phyloP scores from a whole-genome alignment of 1,140 invertebrate genomes.

The Vollenhovia emeryi region DNA sequence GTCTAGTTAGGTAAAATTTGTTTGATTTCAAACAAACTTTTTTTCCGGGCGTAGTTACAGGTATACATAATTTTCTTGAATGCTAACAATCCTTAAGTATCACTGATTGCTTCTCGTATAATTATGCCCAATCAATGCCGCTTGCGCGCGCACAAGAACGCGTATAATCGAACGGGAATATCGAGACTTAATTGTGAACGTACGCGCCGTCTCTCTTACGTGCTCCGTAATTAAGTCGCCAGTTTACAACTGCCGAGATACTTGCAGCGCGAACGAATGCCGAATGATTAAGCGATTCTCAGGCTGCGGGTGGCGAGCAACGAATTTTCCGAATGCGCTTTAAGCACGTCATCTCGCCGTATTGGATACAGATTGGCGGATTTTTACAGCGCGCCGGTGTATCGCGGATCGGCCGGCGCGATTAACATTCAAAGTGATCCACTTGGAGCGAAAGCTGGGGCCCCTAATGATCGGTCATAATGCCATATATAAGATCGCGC shows the following conservation, averaged over 20 bases:
- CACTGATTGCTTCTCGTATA: conserved; percentile 3
- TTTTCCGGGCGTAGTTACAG: too few species aligned
- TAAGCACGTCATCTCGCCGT: not conserved
- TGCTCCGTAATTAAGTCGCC: conserved; percentile 37
- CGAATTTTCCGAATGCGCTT: conserved; percentile 37
- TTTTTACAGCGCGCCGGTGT: not conserved
- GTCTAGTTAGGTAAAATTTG: too few species aligned
- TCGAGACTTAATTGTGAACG: conserved; percentile 42
- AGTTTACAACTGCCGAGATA: conserved; percentile 42
- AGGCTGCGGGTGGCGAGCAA: not conserved
- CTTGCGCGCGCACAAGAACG: not conserved
- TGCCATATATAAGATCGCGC: conserved; percentile 59
- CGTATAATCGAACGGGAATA: conserved; percentile 17
- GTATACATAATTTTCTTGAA: not conserved
- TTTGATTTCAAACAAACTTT: too few species aligned
- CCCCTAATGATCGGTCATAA: conserved; percentile 66
- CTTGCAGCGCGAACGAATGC: conserved; percentile 4
- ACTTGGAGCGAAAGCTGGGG: conserved; percentile 55
- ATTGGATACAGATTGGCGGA: not conserved
- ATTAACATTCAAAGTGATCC: conserved; percentile 73
- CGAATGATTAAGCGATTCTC: conserved; percentile 23
- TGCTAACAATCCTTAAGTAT: conserved; percentile 5
- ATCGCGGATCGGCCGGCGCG: conserved; percentile 28
- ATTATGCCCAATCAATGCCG: conserved; percentile 26
- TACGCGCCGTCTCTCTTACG: conserved; percentile 30